phyloP scores from a whole-genome alignment of 2,113 vertebrate species.

The Tachuris rubrigastra region DNA sequence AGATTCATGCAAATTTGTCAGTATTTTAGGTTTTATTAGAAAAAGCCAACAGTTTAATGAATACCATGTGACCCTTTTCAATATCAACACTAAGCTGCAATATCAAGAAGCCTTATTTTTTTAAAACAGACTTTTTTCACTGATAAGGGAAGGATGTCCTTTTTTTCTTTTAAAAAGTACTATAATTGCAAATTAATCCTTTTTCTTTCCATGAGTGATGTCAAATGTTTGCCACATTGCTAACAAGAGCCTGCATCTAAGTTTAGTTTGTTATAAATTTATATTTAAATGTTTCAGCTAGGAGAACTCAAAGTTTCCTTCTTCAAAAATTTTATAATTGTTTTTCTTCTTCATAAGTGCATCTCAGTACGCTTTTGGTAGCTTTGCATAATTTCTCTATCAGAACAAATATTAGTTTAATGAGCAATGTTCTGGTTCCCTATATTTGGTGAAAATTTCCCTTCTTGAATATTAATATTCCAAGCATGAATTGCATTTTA shows the following conservation, averaged over 20 bases:
- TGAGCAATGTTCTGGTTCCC: background rate
- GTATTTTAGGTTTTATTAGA: background rate
- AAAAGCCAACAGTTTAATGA: background rate
- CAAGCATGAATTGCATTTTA: background rate
- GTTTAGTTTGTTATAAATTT: background rate
- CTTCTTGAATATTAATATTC: constrained; percentile 17
- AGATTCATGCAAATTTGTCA: background rate
- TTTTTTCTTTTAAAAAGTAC: background rate
- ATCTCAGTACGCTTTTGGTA: background rate
- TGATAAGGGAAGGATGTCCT: background rate
- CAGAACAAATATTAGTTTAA: background rate
- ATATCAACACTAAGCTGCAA: background rate
- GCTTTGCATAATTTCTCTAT: background rate
- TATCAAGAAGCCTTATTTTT: background rate
- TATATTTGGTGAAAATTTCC: constrained; percentile 2
- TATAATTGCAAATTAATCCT: background rate
- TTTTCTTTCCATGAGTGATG: background rate
- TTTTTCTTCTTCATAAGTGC: background rate
- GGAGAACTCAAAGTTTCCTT: background rate
- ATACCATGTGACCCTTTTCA: background rate
- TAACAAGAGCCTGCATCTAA: background rate
- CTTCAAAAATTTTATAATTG: background rate
- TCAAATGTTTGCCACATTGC: background rate
- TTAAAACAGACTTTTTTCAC: background rate
- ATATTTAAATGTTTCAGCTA: background rate